Conservation (phyloP, 2,888 invertebrate genomes). For the Spodoptera picta region DNA sequence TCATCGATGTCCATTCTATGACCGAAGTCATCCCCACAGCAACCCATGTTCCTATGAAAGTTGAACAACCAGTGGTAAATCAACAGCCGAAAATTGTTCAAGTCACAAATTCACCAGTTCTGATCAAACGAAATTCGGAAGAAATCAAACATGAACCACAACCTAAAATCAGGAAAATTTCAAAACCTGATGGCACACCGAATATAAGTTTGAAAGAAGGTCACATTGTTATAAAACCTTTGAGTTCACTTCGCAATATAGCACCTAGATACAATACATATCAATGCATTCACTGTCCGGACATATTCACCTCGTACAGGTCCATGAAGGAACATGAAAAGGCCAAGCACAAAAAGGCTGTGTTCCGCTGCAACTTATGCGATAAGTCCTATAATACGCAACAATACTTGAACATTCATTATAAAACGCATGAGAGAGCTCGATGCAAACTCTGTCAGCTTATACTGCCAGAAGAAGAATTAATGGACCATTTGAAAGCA, state of each 20-base stretch:
- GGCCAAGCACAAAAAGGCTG: conserved; percentile 59
- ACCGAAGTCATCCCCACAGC: conserved; percentile 57
- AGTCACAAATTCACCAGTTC: too few species aligned
- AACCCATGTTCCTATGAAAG: conserved; percentile 42
- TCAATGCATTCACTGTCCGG: conserved; percentile 63
- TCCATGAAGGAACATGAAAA: conserved; percentile 68
- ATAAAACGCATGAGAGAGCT: conserved; percentile 62
- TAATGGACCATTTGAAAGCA: conserved; percentile 66
- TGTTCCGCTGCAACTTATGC: conserved; percentile 66
- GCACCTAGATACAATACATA: conserved; percentile 59
- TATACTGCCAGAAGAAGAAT: conserved; percentile 57
- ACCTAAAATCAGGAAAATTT: conserved; percentile 7
- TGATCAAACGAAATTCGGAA: too few species aligned
- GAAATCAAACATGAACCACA: background rate
- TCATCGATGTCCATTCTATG: conserved; percentile 56
- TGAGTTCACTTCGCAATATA: conserved; percentile 44
- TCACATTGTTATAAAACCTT: conserved; percentile 62
- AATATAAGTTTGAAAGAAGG: conserved; percentile 61
- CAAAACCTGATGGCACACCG: conserved; percentile 46
- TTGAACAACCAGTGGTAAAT: background rate
- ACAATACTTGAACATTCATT: conserved; percentile 68
- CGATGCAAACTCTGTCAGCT: conserved; percentile 67
- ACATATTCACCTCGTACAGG: conserved; percentile 66
- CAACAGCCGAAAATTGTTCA: background rate
- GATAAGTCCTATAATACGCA: conserved; percentile 65